Conservation (phyloP, 2,888 invertebrate genomes). For the Lithophane leautieri region DNA sequence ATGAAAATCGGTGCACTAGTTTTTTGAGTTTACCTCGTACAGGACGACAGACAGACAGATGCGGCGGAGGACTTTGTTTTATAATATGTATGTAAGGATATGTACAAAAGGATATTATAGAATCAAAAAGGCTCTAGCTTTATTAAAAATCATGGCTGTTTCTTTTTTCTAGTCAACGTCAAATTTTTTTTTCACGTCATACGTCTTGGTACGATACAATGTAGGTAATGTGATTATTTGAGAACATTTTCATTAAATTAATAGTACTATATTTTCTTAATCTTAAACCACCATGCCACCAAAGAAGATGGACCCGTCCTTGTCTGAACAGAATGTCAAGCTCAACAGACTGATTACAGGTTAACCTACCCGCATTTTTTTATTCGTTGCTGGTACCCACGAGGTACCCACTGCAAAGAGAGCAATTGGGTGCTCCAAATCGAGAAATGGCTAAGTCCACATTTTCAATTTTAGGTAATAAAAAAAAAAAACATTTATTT, state of each 20-base stretch:
- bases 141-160: slow-evolving; percentile 17
- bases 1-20: too few species aligned
- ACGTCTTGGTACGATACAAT: slow-evolving; percentile 10
- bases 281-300: slow-evolving; percentile 65
- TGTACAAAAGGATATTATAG: too few species aligned
- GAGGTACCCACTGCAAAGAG: neutral
- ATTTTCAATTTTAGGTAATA: too few species aligned
- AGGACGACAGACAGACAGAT: too few species aligned
- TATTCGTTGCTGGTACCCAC: too few species aligned
- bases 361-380: neutral
- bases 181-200: slow-evolving; percentile 15
- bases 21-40: too few species aligned
- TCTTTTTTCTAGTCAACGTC: neutral
- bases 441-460: too few species aligned
- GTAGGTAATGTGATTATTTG: slow-evolving; percentile 22
- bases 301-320: neutral
- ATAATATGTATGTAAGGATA: too few species aligned
- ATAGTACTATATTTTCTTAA: slow-evolving; percentile 35
- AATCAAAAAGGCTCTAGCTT: neutral
- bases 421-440: too few species aligned
- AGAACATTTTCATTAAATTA: slow-evolving; percentile 53
- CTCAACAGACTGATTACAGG: slow-evolving; percentile 68
- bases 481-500: too few species aligned
- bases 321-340: slow-evolving; percentile 70
- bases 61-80: too few species aligned